Percentiles rank a stretch among this genome's conserved stretches.
Evolutionary conservation across 2,888 invertebrate species (phyloP).

Genomic region (Morpho helenor): DNA sequence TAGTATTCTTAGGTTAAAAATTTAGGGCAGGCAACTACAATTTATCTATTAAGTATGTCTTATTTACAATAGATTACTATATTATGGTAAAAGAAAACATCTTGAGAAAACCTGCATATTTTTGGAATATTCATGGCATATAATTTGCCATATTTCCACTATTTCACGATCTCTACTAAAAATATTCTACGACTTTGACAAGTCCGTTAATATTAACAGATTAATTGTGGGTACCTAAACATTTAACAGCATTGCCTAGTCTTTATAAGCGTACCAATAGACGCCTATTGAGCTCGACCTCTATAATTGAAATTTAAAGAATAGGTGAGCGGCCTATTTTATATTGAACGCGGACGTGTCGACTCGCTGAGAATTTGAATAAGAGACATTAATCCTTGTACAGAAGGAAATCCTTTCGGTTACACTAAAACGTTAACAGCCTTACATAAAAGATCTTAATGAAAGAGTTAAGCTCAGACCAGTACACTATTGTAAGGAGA

Average conservation of each 20-base stretch:
- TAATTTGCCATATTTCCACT: too few species aligned
- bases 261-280: constrained; percentile 23
- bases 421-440: constrained; percentile 25
- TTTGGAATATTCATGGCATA: too few species aligned
- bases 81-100: too few species aligned
- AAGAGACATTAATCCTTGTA: constrained; percentile 49
- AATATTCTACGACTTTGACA: too few species aligned
- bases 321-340: constrained; percentile 17
- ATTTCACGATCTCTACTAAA: too few species aligned
- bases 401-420: constrained; percentile 46
- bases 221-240: too few species aligned
- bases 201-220: too few species aligned
- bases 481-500: constrained; percentile 9
- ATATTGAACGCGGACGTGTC: constrained; percentile 51
- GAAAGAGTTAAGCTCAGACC: constrained; percentile 15
- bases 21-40: too few species aligned
- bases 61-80: too few species aligned
- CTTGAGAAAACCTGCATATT: too few species aligned
- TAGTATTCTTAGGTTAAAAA: too few species aligned
- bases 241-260: not conserved
- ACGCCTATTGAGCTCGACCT: constrained; percentile 13
- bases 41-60: too few species aligned
- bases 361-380: constrained; percentile 55
- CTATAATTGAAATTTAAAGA: constrained; percentile 15
- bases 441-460: constrained; percentile 32